These are phyloP conservation scores for Drosophila limbata DNA, from an alignment of 2,888 invertebrate species.

Conservation along the genomic window DNA sequence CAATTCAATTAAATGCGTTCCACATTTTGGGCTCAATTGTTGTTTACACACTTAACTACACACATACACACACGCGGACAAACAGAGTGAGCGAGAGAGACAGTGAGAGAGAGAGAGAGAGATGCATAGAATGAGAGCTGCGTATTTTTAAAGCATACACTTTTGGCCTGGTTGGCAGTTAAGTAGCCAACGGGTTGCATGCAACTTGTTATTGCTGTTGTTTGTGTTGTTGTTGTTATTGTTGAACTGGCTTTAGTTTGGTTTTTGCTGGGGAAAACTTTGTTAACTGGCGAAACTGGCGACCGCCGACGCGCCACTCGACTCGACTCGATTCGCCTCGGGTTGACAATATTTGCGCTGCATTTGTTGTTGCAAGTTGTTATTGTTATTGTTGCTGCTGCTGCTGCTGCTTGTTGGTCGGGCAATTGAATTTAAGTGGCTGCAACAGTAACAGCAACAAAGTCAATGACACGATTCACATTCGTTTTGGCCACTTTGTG, in stretches of 20 bases:
- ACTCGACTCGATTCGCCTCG: conserved; percentile 35
- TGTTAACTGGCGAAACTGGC: conserved; percentile 73
- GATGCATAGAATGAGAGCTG: conserved; percentile 27
- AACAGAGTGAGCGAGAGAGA: conserved; percentile 11
- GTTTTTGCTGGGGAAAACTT: conserved; percentile 62
- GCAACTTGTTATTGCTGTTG: conserved; percentile 22
- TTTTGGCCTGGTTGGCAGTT: conserved; percentile 58
- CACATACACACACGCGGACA: conserved; percentile 20
- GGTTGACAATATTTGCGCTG: conserved; percentile 75
- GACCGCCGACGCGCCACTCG: conserved; percentile 47
- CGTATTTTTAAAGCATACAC: conserved; percentile 63
- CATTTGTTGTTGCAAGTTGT: conserved; percentile 38
- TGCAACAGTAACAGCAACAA: conserved; percentile 60
- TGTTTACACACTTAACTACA: conserved; percentile 55
- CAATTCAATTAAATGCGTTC: conserved; percentile 76
- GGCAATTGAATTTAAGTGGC: conserved; percentile 79
- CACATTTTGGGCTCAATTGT: conserved; percentile 61
- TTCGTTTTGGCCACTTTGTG: conserved; percentile 72
- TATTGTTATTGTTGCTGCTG: conserved; percentile 26
- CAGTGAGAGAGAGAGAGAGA: background rate
- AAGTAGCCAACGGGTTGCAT: conserved; percentile 72
- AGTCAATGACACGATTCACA: conserved; percentile 64
- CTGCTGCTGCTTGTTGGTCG: conserved; percentile 51
- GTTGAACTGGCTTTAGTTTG: conserved; percentile 39
- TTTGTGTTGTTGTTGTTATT: conserved; percentile 23